Evolutionary conservation across 2,888 invertebrate genomes (phyloP).

Genomic region (Lithodes maja): DNA sequence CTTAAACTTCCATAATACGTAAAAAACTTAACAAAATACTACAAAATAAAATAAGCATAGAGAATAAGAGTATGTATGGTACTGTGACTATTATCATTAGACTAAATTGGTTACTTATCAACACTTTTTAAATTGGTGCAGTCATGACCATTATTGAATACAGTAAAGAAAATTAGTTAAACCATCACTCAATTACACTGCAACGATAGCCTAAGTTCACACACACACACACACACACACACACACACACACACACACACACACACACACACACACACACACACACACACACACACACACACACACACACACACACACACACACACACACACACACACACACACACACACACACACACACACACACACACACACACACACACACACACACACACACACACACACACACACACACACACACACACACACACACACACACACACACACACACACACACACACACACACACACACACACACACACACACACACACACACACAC

Average conservation of each 20-base stretch:
- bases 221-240: conserved; percentile 12
- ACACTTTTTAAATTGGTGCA: conserved; percentile 36
- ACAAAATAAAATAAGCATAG: conserved; percentile 29
- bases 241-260: background rate
- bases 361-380: no score
- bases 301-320: no score
- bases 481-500: background rate
- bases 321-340: no score
- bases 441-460: no score
- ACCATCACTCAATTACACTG: conserved; percentile 43
- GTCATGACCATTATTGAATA: conserved; percentile 25
- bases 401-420: no score
- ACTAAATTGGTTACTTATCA: conserved; percentile 11
- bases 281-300: no score
- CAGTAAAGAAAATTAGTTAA: conserved; percentile 24
- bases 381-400: no score
- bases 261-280: no score
- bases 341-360: no score
- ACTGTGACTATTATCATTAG: conserved; percentile 30
- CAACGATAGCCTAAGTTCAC: background rate
- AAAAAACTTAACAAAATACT: background rate
- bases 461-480: background rate
- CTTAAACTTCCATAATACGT: conserved; percentile 15
- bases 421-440: no score
- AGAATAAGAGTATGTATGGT: background rate